These are phyloP conservation scores for Grammatotria lemairii DNA, from an alignment of 2,113 vertebrate genomes.

Conservation along the genomic window DNA sequence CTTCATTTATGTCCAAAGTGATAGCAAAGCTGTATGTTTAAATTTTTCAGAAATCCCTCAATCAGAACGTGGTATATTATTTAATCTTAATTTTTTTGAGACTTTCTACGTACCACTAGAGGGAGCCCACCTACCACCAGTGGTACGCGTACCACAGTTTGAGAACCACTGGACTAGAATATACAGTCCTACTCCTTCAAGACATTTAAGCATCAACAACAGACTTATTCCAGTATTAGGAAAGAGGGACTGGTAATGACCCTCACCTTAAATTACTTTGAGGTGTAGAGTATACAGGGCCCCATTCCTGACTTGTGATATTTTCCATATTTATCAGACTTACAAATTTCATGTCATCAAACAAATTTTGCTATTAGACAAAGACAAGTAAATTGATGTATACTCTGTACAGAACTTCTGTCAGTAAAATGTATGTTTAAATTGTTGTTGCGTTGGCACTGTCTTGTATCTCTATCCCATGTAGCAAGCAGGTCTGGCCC, in stretches of 20 bases:
- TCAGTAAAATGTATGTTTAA: background rate
- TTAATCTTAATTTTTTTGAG: background rate
- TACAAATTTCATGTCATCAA: background rate
- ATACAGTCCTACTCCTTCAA: background rate
- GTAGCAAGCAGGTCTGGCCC: background rate
- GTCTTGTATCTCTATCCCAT: background rate
- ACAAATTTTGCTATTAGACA: background rate
- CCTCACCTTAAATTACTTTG: background rate
- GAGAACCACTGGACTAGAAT: background rate
- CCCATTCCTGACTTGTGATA: background rate
- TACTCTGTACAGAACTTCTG: background rate
- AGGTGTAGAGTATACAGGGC: background rate
- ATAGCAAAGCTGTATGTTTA: background rate
- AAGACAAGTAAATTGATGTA: background rate
- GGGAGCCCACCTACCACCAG: background rate
- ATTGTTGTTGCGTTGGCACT: background rate
- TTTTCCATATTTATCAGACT: background rate
- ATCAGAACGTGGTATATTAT: background rate
- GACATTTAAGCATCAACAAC: background rate
- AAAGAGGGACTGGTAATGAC: background rate
- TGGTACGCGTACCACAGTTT: background rate
- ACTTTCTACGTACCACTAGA: background rate
- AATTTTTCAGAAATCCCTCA: background rate
- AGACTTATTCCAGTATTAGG: background rate
- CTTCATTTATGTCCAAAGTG: background rate